phyloP scores from a whole-genome alignment of 2,113 vertebrate species.

The Hystrix brachyura region DNA sequence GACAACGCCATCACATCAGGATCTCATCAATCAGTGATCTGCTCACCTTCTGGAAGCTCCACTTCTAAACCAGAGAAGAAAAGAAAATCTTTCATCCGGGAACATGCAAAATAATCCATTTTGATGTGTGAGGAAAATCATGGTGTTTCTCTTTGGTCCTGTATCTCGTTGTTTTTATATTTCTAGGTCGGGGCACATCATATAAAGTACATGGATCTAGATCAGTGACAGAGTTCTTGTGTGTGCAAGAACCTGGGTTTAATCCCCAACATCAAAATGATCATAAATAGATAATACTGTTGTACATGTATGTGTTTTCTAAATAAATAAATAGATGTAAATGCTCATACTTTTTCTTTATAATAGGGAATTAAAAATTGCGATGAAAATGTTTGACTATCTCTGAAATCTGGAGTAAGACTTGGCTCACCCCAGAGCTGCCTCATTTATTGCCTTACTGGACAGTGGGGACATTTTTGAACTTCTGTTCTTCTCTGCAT shows the following conservation, averaged over 20 bases:
- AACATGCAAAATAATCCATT: not conserved
- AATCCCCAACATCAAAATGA: not conserved
- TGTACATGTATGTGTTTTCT: not conserved
- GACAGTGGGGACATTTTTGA: not conserved
- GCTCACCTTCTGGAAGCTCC: not conserved
- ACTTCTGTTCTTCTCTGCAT: not conserved
- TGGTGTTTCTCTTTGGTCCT: not conserved
- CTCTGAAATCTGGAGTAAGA: not conserved
- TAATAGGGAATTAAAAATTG: not conserved
- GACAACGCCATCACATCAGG: not conserved
- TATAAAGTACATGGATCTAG: not conserved
- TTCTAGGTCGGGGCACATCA: not conserved
- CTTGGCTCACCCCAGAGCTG: no score
- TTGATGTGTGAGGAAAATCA: not conserved
- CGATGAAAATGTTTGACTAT: not conserved
- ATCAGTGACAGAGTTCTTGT: not conserved
- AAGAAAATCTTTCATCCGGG: not conserved
- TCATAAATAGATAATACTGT: not conserved
- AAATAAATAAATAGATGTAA: not conserved
- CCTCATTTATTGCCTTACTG: fast-evolving
- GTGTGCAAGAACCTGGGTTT: not conserved
- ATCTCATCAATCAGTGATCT: not conserved
- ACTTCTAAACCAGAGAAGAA: not conserved
- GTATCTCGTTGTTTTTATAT: not conserved
- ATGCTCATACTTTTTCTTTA: not conserved